These are phyloP conservation scores for Zalophus californianus DNA, from an alignment of 2,797 vertebrate genomes.

Conservation along the genomic window DNA sequence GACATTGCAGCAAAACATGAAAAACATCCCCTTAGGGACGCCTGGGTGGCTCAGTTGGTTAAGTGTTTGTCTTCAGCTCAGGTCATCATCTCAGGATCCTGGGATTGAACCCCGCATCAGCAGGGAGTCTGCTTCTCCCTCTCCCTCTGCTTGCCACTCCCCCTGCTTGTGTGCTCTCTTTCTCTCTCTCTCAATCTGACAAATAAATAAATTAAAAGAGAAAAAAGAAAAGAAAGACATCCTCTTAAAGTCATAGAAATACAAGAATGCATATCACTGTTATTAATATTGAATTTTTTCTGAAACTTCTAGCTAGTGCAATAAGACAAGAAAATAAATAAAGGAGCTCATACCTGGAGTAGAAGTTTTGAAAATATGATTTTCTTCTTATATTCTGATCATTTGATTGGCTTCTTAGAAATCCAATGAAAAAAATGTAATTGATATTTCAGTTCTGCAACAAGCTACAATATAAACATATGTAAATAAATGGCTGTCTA, in stretches of 20 bases:
- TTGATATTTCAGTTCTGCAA: background rate
- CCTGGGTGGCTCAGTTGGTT: background rate
- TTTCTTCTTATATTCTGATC: background rate
- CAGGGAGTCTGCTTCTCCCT: background rate
- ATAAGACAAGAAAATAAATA: background rate
- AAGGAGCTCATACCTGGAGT: background rate
- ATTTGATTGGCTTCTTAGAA: slow-evolving; percentile 1
- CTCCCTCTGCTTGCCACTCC: background rate
- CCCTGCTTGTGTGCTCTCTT: background rate
- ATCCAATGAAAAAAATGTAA: background rate
- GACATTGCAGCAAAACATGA: background rate
- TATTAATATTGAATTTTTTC: background rate
- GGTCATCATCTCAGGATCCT: background rate
- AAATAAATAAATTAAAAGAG: background rate
- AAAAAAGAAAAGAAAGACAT: background rate
- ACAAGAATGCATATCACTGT: background rate
- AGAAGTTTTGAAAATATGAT: background rate
- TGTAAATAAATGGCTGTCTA: background rate
- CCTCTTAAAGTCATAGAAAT: background rate
- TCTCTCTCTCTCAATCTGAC: background rate
- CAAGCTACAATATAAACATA: background rate
- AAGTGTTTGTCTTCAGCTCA: background rate
- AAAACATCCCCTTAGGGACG: background rate
- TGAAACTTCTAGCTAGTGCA: background rate
- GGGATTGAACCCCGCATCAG: background rate